These are phyloP conservation scores for Leptobrachium leishanense DNA, from an alignment of 2,113 vertebrate genomes.

Conservation along the genomic window DNA sequence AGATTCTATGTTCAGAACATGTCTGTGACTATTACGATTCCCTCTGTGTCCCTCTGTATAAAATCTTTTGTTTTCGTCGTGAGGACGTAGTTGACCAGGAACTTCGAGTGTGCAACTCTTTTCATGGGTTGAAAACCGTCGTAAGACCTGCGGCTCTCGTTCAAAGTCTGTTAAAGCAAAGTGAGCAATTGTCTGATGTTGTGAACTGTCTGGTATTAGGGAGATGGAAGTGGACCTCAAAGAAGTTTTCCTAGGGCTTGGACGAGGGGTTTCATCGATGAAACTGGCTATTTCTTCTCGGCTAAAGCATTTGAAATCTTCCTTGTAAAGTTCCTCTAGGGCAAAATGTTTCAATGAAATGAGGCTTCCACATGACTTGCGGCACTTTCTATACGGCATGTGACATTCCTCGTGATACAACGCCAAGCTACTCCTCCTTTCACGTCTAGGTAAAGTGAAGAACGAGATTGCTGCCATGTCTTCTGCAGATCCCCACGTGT, in stretches of 20 bases:
- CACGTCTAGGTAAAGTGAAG: constrained; percentile 71
- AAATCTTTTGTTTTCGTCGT: constrained; percentile 52
- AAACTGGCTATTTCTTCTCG: constrained; percentile 79
- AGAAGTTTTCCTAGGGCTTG: constrained; percentile 72
- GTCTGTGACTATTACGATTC: constrained; percentile 22
- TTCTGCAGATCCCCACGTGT: constrained; percentile 83
- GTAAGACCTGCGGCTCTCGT: constrained; percentile 76
- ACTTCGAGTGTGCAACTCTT: constrained; percentile 54
- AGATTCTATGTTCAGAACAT: constrained; percentile 39
- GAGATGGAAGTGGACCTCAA: constrained; percentile 72
- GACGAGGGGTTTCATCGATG: constrained; percentile 75
- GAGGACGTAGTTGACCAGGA: not conserved
- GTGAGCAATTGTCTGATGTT: constrained; percentile 62
- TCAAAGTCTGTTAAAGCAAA: constrained; percentile 82
- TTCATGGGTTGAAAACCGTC: constrained; percentile 65
- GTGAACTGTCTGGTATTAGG: constrained; percentile 68
- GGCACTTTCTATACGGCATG: constrained; percentile 71
- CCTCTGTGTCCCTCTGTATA: constrained; percentile 18
- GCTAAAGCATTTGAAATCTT: constrained; percentile 73
- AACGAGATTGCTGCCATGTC: constrained; percentile 74
- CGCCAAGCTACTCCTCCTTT: constrained; percentile 72
- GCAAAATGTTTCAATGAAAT: constrained; percentile 69
- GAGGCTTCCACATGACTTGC: constrained; percentile 78
- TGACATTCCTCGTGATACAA: constrained; percentile 75
- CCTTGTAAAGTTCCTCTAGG: constrained; percentile 64